A percentile compares a stretch with the other conserved stretches of the same genome.
Conservation (phyloP, 2,888 invertebrate species). For the Adelphocoris suturalis region DNA sequence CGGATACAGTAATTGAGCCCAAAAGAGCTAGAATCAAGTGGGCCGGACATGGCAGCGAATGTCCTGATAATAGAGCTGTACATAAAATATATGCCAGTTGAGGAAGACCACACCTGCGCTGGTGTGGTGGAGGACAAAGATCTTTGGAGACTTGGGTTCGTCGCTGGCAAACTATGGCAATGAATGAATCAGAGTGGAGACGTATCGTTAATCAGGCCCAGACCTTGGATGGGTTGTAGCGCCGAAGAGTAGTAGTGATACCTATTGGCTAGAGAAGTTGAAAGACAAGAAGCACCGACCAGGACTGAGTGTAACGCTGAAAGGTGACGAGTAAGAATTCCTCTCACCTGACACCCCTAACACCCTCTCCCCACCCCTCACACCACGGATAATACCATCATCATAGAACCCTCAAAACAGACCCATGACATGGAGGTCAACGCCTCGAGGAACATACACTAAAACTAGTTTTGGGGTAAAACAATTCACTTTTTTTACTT, state of each 20-base stretch:
- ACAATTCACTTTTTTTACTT: too few relatives aligned
- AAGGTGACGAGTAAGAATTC: too few relatives aligned
- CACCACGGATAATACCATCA: too few relatives aligned
- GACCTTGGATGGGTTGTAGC: neutral
- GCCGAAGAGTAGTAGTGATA: neutral
- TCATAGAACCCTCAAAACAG: too few relatives aligned
- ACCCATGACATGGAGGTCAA: too few relatives aligned
- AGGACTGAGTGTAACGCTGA: too few relatives aligned
- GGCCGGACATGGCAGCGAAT: neutral
- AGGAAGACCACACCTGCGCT: neutral
- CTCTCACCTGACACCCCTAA: too few relatives aligned
- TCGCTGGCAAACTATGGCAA: neutral
- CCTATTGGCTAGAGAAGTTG: too few relatives aligned
- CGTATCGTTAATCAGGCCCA: neutral
- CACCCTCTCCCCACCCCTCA: too few relatives aligned
- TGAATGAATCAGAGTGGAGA: neutral
- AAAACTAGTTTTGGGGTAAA: too few relatives aligned
- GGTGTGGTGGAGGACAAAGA: neutral
- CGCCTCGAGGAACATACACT: too few relatives aligned
- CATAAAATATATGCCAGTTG: neutral
- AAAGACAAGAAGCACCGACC: too few relatives aligned
- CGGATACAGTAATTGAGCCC: neutral
- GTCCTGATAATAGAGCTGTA: neutral
- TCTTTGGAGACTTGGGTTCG: neutral
- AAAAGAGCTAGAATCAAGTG: constrained; percentile 1